Evolutionary conservation across 2,113 vertebrate species (phyloP).

Genomic region (Tyto alba): DNA sequence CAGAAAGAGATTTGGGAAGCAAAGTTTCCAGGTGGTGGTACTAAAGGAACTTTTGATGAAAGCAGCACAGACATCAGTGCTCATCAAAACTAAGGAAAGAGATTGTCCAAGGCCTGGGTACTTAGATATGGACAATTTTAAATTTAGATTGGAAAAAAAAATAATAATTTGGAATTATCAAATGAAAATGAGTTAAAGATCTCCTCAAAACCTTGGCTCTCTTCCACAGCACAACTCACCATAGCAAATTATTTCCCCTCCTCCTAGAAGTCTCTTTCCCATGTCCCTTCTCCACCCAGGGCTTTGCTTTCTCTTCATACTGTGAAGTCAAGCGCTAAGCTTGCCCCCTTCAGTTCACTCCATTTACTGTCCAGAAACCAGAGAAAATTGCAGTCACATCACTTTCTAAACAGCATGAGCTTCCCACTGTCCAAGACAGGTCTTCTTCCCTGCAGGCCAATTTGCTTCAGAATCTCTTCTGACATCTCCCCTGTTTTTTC

Average conservation of each 20-base stretch:
- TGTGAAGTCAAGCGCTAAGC: slow-evolving; percentile 35
- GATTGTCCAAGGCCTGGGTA: background rate
- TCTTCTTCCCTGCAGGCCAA: background rate
- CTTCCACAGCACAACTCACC: background rate
- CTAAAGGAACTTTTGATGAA: background rate
- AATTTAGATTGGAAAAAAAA: background rate
- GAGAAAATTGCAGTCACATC: background rate
- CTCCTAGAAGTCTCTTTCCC: background rate
- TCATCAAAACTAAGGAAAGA: background rate
- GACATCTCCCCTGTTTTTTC: background rate
- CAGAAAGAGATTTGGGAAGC: background rate
- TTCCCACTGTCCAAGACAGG: too few species aligned
- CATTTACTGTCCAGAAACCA: slow-evolving; percentile 17
- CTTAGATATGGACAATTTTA: background rate
- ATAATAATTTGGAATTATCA: background rate
- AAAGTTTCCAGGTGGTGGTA: background rate
- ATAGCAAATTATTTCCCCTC: background rate
- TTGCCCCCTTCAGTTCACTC: slow-evolving; percentile 36
- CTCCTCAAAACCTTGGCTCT: background rate
- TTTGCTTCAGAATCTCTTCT: background rate
- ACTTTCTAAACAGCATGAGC: background rate
- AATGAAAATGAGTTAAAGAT: background rate
- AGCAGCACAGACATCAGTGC: background rate
- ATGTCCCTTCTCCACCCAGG: background rate
- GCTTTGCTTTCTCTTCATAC: background rate